Conservation (phyloP, 2,113 vertebrate species). For the Grantiella picta region DNA sequence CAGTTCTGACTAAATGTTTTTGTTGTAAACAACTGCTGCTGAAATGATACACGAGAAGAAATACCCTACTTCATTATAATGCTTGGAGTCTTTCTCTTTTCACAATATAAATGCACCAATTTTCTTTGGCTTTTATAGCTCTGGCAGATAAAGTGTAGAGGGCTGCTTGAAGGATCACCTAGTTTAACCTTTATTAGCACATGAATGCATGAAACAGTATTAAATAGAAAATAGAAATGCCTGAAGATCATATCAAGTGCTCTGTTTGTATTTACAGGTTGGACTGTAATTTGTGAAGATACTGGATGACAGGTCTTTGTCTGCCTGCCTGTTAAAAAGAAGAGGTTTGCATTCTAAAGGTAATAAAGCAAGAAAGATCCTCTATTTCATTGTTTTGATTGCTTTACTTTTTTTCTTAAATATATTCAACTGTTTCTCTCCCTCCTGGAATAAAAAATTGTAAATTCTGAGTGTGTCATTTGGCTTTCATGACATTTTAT, state of each 20-base stretch:
- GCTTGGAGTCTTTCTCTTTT: not conserved
- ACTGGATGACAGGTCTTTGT: not conserved
- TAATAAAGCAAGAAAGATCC: not conserved
- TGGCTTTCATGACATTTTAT: conserved; percentile 1
- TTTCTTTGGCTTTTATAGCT: conserved; percentile 36
- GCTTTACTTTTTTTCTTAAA: not conserved
- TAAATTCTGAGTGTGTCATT: conserved; percentile 22
- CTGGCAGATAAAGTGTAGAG: conserved; percentile 16
- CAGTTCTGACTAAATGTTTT: conserved; percentile 56
- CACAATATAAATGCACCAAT: conserved; percentile 22
- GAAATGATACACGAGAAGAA: not conserved
- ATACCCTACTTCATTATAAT: not conserved
- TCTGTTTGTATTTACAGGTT: conserved; percentile 30
- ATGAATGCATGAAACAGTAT: conserved; percentile 38
- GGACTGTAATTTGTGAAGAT: not conserved
- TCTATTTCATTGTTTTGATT: not conserved
- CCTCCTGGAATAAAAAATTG: not conserved
- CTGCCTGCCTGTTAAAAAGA: not conserved
- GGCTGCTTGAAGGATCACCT: conserved; percentile 1
- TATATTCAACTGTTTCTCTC: not conserved
- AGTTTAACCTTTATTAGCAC: conserved; percentile 53
- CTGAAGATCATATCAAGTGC: not conserved
- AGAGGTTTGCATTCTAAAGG: not conserved
- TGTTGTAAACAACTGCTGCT: conserved; percentile 52
- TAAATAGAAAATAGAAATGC: conserved; percentile 29